Evolutionary conservation across 2,888 invertebrate species (phyloP), one percentile per base, ranked within the genome.

Genomic region (Aphrophora alni): DNA sequence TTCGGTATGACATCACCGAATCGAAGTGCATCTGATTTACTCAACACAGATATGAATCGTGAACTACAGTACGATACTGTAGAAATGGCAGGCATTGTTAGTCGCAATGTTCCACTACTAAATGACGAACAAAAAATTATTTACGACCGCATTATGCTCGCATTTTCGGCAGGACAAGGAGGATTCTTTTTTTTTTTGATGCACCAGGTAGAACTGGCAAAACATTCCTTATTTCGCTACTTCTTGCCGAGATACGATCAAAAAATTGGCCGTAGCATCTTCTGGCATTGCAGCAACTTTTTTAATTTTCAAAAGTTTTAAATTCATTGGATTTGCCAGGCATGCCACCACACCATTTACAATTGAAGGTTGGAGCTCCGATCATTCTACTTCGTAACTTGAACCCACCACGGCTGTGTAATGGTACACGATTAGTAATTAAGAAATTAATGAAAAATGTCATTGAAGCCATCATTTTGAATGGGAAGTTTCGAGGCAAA

Each of bases 351-450:
- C 75, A 75, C 26, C 17, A 51, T 79, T 82, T 86, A 73, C 71
- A 25, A 82, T 82, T 86, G 75, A 86, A 87, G 82, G 81, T 86
- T 84, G 85, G 86, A 21, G 78, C 82, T 33, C 82, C 81, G 21
- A 84, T 86, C 24, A 86, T 87, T 80, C 38, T 86, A 68, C 81
- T 86, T 12, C 85, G 86, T 82, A 87, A 87, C 80, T 81, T 86
- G 33, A 85, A 86, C 82, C 86, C 84, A 80, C 83, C 85, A 78
- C 80, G 76, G 78, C 81, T 85, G 78, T 85, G 85, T 82, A 86
- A 86, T 76, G 85, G 85, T 44, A 85, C 84, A 21, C n/a, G n/a
- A n/a, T n/a, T n/a, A n/a, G n/a, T n/a, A n/a, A n/a, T n/a, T n/a
- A 59, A 76, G 51, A 70, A 78, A 59, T 70, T 75, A 25, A 78